These are phyloP conservation scores for Caenorhabditis becei DNA, from an alignment of 2,888 invertebrate species.

Conservation along the genomic window DNA sequence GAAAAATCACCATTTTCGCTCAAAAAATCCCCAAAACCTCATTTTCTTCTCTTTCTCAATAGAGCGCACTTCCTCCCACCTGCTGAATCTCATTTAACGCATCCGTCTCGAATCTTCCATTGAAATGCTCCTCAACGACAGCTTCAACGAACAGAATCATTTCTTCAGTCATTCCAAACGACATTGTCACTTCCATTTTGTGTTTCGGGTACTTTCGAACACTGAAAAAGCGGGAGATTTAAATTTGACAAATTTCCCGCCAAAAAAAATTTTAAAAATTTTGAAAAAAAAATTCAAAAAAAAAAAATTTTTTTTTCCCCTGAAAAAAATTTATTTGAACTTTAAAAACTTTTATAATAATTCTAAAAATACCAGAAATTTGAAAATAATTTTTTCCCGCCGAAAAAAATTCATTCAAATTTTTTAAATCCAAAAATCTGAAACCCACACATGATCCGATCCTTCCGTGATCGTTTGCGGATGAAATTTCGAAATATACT, in stretches of 20 bases:
- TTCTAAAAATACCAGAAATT: too few relatives aligned
- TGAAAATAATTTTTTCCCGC: slow-evolving; percentile 13
- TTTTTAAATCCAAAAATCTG: too few relatives aligned
- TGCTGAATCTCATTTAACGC: slow-evolving; percentile 37
- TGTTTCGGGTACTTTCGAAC: slow-evolving; percentile 53
- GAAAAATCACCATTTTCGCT: background rate
- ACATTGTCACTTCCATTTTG: slow-evolving; percentile 47
- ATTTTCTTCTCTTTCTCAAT: too few relatives aligned
- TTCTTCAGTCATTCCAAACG: slow-evolving; percentile 54
- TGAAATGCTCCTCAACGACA: slow-evolving; percentile 56
- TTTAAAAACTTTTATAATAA: too few relatives aligned
- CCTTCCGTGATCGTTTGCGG: slow-evolving; percentile 32
- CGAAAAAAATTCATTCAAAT: too few relatives aligned
- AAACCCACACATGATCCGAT: slow-evolving; percentile 55
- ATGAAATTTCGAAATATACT: slow-evolving; percentile 30
- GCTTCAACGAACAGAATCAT: slow-evolving; percentile 44
- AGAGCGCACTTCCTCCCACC: slow-evolving; percentile 14
- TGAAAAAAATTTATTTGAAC: too few relatives aligned
- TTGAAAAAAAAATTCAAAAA: too few relatives aligned
- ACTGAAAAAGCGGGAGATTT: slow-evolving; percentile 8
- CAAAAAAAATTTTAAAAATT: too few relatives aligned
- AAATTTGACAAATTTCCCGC: too few relatives aligned
- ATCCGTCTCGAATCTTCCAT: slow-evolving; percentile 31
- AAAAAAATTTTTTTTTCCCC: slow-evolving; percentile 13
- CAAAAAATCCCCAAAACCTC: too few relatives aligned